Conservation (phyloP, 2,113 vertebrate species). For the Dicaeum eximium region DNA sequence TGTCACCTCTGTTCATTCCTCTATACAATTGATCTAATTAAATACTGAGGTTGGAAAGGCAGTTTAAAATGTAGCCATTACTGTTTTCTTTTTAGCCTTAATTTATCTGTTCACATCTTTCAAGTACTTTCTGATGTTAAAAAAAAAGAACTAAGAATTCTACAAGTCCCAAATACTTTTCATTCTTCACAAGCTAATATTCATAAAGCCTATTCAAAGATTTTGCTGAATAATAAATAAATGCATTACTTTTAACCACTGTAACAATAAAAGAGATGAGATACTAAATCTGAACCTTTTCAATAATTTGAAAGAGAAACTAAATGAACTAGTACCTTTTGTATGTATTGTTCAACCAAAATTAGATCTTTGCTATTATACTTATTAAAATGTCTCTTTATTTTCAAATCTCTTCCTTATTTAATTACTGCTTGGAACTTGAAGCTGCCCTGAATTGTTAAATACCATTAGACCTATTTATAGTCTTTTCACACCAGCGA, state of each 20-base stretch:
- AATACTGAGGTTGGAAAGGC: conserved; percentile 86
- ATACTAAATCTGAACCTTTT: conserved; percentile 69
- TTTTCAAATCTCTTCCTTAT: conserved; percentile 81
- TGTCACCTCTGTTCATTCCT: conserved; percentile 90
- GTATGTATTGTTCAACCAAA: conserved; percentile 71
- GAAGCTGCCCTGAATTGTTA: conserved; percentile 77
- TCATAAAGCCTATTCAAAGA: conserved; percentile 70
- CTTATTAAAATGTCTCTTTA: conserved; percentile 83
- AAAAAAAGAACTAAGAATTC: conserved; percentile 71
- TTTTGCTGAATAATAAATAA: conserved; percentile 79
- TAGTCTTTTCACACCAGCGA: conserved; percentile 73
- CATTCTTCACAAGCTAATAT: conserved; percentile 74
- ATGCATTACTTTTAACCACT: conserved; percentile 67
- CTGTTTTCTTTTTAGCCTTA: conserved; percentile 83
- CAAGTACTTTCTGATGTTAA: conserved; percentile 80
- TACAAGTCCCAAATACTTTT: conserved; percentile 73
- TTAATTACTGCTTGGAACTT: conserved; percentile 77
- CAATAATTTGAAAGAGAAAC: conserved; percentile 72
- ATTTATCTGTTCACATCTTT: conserved; percentile 85
- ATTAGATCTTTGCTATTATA: conserved; percentile 81
- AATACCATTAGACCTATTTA: conserved; percentile 76
- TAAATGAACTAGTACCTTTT: conserved; percentile 71
- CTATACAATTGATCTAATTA: conserved; percentile 92
- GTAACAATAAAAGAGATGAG: conserved; percentile 68
- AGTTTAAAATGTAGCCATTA: conserved; percentile 85